Percentiles rank a stretch among this genome's conserved stretches.
Conservation (phyloP, 2,113 vertebrate species). For the Alethe castanea region DNA sequence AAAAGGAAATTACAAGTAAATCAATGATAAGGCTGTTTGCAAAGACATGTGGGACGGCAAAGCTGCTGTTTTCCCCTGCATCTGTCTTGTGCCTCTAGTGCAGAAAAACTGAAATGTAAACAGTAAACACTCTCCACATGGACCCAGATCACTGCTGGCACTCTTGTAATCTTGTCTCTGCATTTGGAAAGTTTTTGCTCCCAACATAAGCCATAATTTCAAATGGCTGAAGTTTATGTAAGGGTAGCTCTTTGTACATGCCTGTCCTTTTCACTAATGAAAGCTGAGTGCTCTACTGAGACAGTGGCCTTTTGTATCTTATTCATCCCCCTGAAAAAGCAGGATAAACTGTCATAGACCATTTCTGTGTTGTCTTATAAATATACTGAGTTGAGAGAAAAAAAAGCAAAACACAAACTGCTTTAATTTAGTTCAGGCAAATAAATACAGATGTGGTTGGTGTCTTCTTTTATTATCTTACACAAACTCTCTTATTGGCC, state of each 20-base stretch:
- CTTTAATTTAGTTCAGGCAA: background rate
- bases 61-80: background rate
- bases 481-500: background rate
- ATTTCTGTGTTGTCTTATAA: background rate
- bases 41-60: background rate
- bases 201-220: background rate
- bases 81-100: background rate
- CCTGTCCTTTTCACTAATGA: background rate
- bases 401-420: background rate
- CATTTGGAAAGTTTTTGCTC: background rate
- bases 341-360: background rate
- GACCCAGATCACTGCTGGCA: background rate
- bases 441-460: background rate
- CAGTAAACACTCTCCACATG: background rate
- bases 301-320: background rate
- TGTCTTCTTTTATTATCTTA: background rate
- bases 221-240: background rate
- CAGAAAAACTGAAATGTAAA: background rate
- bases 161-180: background rate
- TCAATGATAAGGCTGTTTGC: constrained; percentile 1
- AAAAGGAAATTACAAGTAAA: background rate
- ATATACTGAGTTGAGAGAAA: background rate
- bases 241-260: background rate
- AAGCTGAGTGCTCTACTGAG: background rate
- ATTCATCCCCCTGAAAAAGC: background rate